A percentile compares a stretch with the other conserved stretches of the same genome.
Evolutionary conservation across 2,797 vertebrate genomes (phyloP).

Genomic region (Astyanax mexicanus): DNA sequence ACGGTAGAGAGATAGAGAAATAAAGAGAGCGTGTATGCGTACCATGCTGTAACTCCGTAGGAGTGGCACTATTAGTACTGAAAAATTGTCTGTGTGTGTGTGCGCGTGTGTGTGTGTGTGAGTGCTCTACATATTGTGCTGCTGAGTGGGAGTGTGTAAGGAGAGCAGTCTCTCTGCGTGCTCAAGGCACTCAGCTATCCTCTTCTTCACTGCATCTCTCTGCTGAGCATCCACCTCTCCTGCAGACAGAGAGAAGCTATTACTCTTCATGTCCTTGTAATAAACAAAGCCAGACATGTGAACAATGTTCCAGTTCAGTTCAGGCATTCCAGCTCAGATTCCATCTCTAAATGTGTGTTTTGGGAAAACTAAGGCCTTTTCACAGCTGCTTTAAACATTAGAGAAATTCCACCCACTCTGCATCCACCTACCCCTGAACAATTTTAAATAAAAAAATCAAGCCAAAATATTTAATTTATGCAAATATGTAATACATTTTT

Average conservation of each 20-base stretch:
- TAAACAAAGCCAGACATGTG: constrained; percentile 11
- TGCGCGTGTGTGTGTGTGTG: constrained; percentile 18
- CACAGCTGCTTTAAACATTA: neutral
- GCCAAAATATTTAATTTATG: too few relatives aligned
- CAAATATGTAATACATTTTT: too few relatives aligned
- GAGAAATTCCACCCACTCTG: neutral
- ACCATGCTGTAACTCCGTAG: neutral
- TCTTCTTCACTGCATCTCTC: constrained; percentile 83
- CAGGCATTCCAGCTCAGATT: constrained; percentile 6
- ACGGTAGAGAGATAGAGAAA: neutral
- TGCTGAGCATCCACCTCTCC: constrained; percentile 81
- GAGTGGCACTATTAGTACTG: constrained; percentile 5
- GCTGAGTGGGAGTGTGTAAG: constrained; percentile 65
- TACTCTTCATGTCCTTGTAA: constrained; percentile 16
- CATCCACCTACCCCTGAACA: too few relatives aligned
- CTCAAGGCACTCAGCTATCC: constrained; percentile 84
- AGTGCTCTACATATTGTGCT: constrained; percentile 49
- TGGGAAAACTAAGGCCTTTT: neutral
- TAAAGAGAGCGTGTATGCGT: neutral
- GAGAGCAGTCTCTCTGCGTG: constrained; percentile 83
- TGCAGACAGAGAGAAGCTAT: constrained; percentile 56
- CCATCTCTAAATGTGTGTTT: neutral
- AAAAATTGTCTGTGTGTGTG: constrained; percentile 24
- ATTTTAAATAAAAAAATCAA: too few relatives aligned
- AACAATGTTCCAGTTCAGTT: constrained; percentile 16